These are phyloP conservation scores for Propithecus coquereli DNA, from an alignment of 2,113 vertebrate genomes.

Conservation along the genomic window DNA sequence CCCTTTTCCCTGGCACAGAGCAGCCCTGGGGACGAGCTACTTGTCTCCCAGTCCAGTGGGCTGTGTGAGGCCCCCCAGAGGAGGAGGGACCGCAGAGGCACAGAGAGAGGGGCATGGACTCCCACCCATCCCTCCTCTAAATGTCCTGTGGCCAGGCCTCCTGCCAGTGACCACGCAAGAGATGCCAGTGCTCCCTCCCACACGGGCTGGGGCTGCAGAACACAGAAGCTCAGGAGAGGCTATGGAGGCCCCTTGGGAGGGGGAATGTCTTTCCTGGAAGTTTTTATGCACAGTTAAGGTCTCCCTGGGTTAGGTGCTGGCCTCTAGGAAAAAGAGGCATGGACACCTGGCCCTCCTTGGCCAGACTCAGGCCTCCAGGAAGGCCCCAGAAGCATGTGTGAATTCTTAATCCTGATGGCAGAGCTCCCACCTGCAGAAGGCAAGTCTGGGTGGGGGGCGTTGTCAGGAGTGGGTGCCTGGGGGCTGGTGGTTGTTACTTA, in stretches of 20 bases:
- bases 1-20: background rate
- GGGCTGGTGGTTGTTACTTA: background rate
- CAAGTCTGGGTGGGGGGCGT: background rate
- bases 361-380: background rate
- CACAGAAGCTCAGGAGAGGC: background rate
- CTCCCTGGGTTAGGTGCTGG: background rate
- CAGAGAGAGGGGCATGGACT: background rate
- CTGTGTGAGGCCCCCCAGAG: background rate
- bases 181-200: background rate
- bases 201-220: background rate
- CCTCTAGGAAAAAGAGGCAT: background rate
- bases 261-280: background rate
- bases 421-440: background rate
- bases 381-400: background rate
- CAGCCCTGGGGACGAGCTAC: background rate
- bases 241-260: background rate
- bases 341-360: background rate
- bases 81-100: background rate
- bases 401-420: background rate
- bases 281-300: background rate
- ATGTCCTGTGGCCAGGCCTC: background rate
- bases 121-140: background rate
- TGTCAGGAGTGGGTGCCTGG: background rate
- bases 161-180: background rate
- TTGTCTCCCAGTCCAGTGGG: background rate